A percentile compares a stretch with the other conserved stretches of the same genome.
phyloP scores from a whole-genome alignment of 2,888 invertebrate genomes.

The Notocelia uddmanniana region DNA sequence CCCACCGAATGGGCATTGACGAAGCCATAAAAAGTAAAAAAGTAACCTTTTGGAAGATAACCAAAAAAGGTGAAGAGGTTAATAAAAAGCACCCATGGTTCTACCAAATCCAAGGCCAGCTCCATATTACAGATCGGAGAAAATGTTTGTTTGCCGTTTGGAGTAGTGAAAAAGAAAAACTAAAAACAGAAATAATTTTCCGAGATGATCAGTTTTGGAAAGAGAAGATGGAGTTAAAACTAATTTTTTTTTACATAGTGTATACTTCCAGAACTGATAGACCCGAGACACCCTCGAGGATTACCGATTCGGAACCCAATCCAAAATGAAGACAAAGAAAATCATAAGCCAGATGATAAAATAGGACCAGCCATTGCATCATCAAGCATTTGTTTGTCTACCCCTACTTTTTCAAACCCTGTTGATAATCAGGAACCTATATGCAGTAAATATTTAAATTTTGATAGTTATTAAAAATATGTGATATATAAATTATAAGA shows the following conservation, averaged over 20 bases:
- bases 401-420: conserved; percentile 9
- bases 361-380: conserved; percentile 13
- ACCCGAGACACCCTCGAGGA: conserved; percentile 14
- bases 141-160: conserved; percentile 3
- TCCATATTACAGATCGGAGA: background rate
- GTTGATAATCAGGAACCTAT: conserved; percentile 11
- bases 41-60: background rate
- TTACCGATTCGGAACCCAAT: conserved; percentile 18
- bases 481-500: conserved; percentile 1
- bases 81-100: background rate
- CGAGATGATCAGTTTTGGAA: conserved; percentile 5
- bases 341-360: conserved; percentile 13
- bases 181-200: conserved; percentile 10
- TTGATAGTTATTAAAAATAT: conserved; percentile 11
- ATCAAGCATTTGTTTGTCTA: conserved; percentile 2
- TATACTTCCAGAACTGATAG: conserved; percentile 9
- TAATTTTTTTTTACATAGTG: background rate
- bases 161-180: conserved; percentile 2
- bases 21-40: conserved; percentile 5
- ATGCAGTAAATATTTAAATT: conserved; percentile 18
- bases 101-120: conserved; percentile 1
- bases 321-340: conserved; percentile 11
- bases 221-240: conserved; percentile 12
- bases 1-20: background rate
- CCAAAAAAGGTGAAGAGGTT: background rate